A percentile compares a stretch with the other conserved stretches of the same genome.
Evolutionary conservation across 92 coral and sea anemone genomes (phyloP).

Genomic region (Bergia puertoricense): DNA sequence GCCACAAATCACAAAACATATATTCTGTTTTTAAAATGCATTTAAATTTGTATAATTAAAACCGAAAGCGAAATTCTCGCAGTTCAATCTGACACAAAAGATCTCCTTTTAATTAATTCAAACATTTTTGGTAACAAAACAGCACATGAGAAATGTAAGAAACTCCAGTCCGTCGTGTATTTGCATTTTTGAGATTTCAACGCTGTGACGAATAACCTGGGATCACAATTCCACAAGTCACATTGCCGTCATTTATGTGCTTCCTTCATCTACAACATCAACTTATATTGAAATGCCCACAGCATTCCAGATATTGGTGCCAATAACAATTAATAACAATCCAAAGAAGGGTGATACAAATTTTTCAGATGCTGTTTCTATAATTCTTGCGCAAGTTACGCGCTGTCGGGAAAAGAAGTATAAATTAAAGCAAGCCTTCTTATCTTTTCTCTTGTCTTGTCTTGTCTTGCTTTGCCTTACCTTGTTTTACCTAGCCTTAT

Average conservation of each 20-base stretch:
- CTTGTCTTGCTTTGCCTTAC: no score
- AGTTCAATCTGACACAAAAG: not conserved
- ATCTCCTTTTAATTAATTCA: not conserved
- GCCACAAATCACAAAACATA: no score
- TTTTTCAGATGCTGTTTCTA: not conserved
- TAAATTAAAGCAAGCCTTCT: no score
- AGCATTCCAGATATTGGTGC: not conserved
- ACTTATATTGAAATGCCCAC: not conserved
- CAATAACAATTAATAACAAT: not conserved
- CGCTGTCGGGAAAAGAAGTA: no score
- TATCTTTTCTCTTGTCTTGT: no score
- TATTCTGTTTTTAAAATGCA: no score
- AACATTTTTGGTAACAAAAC: not conserved
- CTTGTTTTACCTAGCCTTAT: no score
- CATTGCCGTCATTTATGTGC: not conserved
- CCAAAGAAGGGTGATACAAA: not conserved
- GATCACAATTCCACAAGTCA: not conserved
- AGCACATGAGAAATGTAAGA: not conserved
- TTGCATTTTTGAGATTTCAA: constrained; percentile 6
- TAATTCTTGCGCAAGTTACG: no score
- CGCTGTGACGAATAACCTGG: not conserved
- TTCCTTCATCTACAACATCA: not conserved
- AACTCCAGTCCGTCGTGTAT: not conserved
- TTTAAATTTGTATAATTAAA: no score
- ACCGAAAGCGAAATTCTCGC: no score